Percentiles rank a stretch among this genome's conserved stretches.
These are phyloP conservation scores for Deladenus siricidicola DNA, from an alignment of 2,888 invertebrate genomes.

Conservation along the genomic window DNA sequence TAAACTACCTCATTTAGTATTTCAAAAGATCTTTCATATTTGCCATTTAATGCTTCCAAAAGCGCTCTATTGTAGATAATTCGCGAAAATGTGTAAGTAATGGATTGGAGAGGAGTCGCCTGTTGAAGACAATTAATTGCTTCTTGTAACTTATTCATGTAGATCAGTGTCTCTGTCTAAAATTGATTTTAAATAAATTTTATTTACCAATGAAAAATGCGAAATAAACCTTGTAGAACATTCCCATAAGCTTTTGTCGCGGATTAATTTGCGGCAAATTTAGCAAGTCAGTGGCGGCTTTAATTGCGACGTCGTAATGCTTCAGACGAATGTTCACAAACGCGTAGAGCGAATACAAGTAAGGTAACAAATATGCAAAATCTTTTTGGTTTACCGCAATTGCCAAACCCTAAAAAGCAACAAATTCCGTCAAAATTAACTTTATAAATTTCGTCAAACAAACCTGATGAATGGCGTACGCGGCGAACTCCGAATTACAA, in stretches of 20 bases:
- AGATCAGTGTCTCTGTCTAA: neutral
- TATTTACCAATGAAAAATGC: neutral
- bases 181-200: neutral
- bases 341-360: conserved; percentile 6
- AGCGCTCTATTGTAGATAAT: conserved; percentile 3
- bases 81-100: conserved; percentile 3
- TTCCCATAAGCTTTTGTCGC: conserved; percentile 4
- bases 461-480: conserved; percentile 6
- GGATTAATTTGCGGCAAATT: conserved; percentile 2
- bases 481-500: conserved; percentile 4
- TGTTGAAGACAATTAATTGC: neutral
- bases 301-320: neutral
- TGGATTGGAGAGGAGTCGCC: neutral
- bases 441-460: neutral
- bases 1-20: neutral
- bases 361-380: conserved; percentile 7
- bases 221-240: conserved; percentile 7
- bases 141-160: neutral
- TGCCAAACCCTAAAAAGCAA: neutral
- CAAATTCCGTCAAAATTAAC: neutral
- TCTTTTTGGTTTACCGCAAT: conserved; percentile 9
- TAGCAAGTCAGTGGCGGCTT: neutral
- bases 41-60: neutral
- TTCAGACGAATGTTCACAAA: neutral
- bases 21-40: neutral